A percentile compares a stretch with the other conserved stretches of the same genome.
phyloP scores from a whole-genome alignment of 2,888 invertebrate genomes.

The Trachelus troglodyta region DNA sequence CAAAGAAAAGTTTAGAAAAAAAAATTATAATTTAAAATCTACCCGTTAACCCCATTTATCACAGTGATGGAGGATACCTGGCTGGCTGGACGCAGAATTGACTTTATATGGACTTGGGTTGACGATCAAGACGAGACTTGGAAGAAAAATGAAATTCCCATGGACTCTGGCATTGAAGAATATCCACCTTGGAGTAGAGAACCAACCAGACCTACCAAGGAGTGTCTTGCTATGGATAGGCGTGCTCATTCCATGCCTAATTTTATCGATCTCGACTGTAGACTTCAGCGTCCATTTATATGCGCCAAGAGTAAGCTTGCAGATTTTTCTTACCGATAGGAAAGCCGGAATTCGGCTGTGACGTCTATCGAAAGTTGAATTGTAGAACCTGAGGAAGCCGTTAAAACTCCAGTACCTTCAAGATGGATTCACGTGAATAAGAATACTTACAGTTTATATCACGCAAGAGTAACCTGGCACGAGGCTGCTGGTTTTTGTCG shows the following conservation, averaged over 20 bases:
- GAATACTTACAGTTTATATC: conserved; percentile 66
- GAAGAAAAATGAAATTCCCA: conserved; percentile 42
- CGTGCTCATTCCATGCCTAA: conserved; percentile 68
- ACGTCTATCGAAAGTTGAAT: neutral
- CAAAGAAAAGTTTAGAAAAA: too few species aligned
- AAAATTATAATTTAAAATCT: neutral
- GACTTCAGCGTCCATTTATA: conserved; percentile 67
- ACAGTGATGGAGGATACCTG: conserved; percentile 44
- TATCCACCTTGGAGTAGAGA: conserved; percentile 67
- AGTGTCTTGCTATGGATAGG: conserved; percentile 68
- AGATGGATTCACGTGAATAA: conserved; percentile 42
- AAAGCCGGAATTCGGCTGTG: neutral
- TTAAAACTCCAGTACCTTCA: conserved; percentile 38
- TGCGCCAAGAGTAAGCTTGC: conserved; percentile 66
- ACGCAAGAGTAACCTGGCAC: conserved; percentile 67
- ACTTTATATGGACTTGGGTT: conserved; percentile 40
- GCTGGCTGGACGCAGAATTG: conserved; percentile 43
- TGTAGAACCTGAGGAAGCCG: conserved; percentile 31
- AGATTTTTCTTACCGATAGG: neutral
- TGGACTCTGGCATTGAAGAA: conserved; percentile 67
- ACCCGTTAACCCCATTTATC: neutral
- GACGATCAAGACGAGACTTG: conserved; percentile 26
- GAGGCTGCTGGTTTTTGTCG: conserved; percentile 69
- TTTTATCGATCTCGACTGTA: conserved; percentile 70
- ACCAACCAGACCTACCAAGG: conserved; percentile 57